phyloP scores from a whole-genome alignment of 2,113 vertebrate genomes.

The Cranoglanis bouderius region DNA sequence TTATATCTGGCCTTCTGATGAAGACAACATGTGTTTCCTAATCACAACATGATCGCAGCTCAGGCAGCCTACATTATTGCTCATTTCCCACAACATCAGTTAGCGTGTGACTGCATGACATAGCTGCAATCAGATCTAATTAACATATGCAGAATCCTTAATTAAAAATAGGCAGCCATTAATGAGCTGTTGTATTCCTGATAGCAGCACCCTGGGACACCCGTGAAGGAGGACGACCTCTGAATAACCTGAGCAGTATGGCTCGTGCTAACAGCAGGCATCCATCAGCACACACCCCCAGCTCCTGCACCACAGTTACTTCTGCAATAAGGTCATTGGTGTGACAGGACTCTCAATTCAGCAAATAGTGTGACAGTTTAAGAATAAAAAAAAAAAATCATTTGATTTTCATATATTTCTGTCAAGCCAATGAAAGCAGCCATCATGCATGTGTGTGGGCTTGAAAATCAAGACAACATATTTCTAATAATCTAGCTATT shows the following conservation, averaged over 20 bases:
- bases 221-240: constrained; percentile 42
- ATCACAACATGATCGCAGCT: constrained; percentile 50
- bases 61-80: constrained; percentile 44
- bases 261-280: constrained; percentile 5
- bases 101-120: constrained; percentile 49
- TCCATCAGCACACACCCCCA: constrained; percentile 41
- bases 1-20: constrained; percentile 40
- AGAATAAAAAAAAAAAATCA: constrained; percentile 17
- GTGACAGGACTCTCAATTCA: constrained; percentile 28
- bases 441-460: background rate
- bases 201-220: constrained; percentile 34
- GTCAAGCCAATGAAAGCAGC: background rate
- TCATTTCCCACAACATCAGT: constrained; percentile 54
- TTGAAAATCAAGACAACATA: constrained; percentile 8
- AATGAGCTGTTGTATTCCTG: constrained; percentile 57
- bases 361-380: constrained; percentile 5
- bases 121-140: constrained; percentile 58
- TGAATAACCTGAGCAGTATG: constrained; percentile 36
- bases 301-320: background rate
- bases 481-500: constrained; percentile 6
- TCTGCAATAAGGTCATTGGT: constrained; percentile 23
- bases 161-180: constrained; percentile 57
- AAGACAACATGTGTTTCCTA: constrained; percentile 55
- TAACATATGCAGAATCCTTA: constrained; percentile 57
- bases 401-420: constrained; percentile 16